phyloP scores from a whole-genome alignment of 1,140 invertebrate genomes.

The Phymastichus coffea region DNA sequence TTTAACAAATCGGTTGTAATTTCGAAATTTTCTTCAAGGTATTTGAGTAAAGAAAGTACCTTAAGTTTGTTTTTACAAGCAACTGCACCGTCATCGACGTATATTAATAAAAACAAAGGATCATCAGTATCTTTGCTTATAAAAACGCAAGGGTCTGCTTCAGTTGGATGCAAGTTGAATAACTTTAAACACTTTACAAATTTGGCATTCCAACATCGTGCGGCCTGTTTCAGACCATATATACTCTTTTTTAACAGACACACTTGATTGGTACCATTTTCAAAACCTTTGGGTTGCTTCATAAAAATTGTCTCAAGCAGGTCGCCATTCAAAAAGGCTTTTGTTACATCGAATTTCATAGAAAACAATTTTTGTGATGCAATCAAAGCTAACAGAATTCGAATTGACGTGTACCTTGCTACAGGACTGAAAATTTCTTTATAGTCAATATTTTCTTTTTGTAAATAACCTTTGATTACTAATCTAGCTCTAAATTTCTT shows the following conservation, averaged over 20 bases:
- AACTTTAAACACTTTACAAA: constrained; percentile 18
- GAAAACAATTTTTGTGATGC: constrained; percentile 31
- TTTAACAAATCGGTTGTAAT: too few relatives aligned
- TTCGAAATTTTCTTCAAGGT: too few relatives aligned
- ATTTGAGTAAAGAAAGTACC: background rate
- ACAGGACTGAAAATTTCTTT: too few relatives aligned
- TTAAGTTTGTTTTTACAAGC: constrained; percentile 8
- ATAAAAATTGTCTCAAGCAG: constrained; percentile 21
- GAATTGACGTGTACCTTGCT: constrained; percentile 37
- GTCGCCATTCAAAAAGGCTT: constrained; percentile 30
- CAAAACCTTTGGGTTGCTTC: constrained; percentile 39
- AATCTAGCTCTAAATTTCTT: constrained; percentile 46
- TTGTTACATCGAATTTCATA: constrained; percentile 37
- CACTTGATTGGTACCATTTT: constrained; percentile 27
- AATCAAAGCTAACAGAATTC: constrained; percentile 37
- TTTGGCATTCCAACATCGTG: constrained; percentile 43
- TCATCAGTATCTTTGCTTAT: constrained; percentile 25
- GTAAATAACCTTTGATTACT: constrained; percentile 41
- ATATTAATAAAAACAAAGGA: constrained; percentile 12
- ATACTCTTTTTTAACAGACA: constrained; percentile 47
- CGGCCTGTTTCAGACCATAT: constrained; percentile 51
- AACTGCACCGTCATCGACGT: constrained; percentile 26
- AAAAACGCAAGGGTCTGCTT: constrained; percentile 30
- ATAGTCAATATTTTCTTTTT: constrained; percentile 39
- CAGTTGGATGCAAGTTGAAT: constrained; percentile 26